phyloP scores from a whole-genome alignment of 1,140 invertebrate species.

The Atta texana region DNA sequence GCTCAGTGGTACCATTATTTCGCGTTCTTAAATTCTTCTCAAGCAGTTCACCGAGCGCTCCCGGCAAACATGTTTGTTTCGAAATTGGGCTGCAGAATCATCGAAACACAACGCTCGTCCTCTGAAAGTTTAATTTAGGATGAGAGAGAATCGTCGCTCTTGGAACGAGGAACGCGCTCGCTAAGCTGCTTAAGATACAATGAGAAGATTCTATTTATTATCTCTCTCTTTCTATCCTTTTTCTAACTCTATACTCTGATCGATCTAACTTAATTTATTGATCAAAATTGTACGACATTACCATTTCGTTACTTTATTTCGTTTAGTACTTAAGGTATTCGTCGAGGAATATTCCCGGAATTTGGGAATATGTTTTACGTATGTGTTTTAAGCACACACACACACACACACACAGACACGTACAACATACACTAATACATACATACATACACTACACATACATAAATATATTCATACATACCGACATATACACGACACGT shows the following conservation, averaged over 20 bases:
- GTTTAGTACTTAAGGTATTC: slow-evolving; percentile 69
- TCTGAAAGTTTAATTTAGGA: not conserved
- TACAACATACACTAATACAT: not conserved
- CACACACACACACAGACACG: slow-evolving; percentile 64
- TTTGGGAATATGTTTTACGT: slow-evolving; percentile 77
- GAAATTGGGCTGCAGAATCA: not conserved
- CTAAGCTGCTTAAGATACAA: slow-evolving; percentile 32
- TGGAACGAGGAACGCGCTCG: not conserved
- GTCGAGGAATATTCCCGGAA: slow-evolving; percentile 71
- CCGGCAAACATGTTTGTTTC: slow-evolving; percentile 14
- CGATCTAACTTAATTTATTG: slow-evolving; percentile 74
- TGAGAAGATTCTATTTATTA: slow-evolving; percentile 67
- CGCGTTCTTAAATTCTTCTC: slow-evolving; percentile 14
- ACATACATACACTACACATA: not conserved
- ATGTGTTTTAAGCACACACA: slow-evolving; percentile 79
- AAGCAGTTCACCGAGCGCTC: slow-evolving; percentile 22
- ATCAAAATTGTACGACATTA: slow-evolving; percentile 64
- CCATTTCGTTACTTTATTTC: slow-evolving; percentile 40
- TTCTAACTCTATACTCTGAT: slow-evolving; percentile 61
- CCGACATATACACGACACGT: not conserved
- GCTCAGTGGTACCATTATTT: slow-evolving; percentile 51
- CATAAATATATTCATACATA: not conserved
- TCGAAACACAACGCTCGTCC: not conserved
- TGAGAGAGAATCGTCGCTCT: not conserved
- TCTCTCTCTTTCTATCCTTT: not conserved